phyloP scores from a whole-genome alignment of 2,888 invertebrate genomes.

The Synanthedon tipuliformis region DNA sequence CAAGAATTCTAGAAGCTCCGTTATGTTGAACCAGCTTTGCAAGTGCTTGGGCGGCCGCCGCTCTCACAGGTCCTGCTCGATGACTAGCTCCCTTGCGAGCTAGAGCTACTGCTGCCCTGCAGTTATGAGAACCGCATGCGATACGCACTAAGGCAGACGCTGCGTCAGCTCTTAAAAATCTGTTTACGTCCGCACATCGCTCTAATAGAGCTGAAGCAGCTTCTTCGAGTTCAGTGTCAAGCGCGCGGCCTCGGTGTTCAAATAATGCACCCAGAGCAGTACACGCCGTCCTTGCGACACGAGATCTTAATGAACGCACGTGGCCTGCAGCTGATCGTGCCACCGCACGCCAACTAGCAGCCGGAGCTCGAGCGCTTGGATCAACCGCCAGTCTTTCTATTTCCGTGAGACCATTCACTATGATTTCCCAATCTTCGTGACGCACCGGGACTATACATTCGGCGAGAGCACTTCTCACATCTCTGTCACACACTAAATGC shows the following conservation, averaged over 20 bases:
- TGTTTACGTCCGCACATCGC: conserved; percentile 93
- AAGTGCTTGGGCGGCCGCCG: conserved; percentile 84
- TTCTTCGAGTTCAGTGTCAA: conserved; percentile 87
- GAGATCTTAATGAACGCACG: conserved; percentile 90
- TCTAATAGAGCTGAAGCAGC: conserved; percentile 83
- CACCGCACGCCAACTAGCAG: conserved; percentile 74
- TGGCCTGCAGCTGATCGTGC: conserved; percentile 80
- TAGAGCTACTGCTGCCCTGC: conserved; percentile 75
- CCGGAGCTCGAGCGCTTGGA: conserved; percentile 76
- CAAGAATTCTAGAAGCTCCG: conserved; percentile 79
- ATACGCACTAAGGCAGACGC: conserved; percentile 84
- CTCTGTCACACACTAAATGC: conserved; percentile 23
- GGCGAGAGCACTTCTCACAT: conserved; percentile 48
- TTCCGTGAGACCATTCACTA: conserved; percentile 77
- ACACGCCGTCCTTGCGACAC: conserved; percentile 91
- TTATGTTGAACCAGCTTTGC: conserved; percentile 77
- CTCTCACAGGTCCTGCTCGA: conserved; percentile 88
- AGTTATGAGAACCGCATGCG: conserved; percentile 80
- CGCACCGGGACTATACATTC: conserved; percentile 65
- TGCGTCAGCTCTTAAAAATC: conserved; percentile 91
- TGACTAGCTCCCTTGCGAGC: conserved; percentile 80
- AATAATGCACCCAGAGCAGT: conserved; percentile 85
- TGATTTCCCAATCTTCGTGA: conserved; percentile 85
- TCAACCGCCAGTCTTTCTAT: conserved; percentile 77
- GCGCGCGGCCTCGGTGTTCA: conserved; percentile 64